Evolutionary conservation across 2,797 vertebrate species (phyloP).

Genomic region (Crocidura indochinensis): DNA sequence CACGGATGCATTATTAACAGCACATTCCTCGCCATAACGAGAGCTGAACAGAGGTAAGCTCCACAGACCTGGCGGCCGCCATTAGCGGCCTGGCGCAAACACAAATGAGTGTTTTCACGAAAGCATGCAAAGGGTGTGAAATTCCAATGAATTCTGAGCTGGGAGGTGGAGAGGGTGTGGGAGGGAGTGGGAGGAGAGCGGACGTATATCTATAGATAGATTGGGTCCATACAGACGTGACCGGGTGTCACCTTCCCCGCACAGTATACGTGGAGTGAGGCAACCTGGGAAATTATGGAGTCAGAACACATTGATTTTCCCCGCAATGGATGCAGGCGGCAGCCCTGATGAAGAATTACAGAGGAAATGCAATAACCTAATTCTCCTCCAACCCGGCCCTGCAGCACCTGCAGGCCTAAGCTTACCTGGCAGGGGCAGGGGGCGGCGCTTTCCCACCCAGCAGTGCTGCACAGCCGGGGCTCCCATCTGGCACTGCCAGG

Average conservation of each 20-base stretch:
- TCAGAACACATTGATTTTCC: conserved; percentile 96
- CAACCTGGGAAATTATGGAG: conserved; percentile 97
- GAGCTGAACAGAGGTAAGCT: conserved; percentile 95
- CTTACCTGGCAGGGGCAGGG: conserved; percentile 8
- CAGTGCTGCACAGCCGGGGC: not conserved
- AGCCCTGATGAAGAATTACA: conserved; percentile 92
- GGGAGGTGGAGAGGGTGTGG: conserved; percentile 73
- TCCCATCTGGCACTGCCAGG: not conserved
- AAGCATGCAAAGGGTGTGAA: conserved; percentile 93
- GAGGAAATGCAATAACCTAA: conserved; percentile 91
- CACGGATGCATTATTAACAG: conserved; percentile 98
- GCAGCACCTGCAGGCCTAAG: not conserved
- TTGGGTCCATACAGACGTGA: conserved; percentile 88
- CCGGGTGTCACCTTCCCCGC: conserved; percentile 95
- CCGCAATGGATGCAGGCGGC: conserved; percentile 89
- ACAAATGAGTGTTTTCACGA: conserved; percentile 96
- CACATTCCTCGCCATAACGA: conserved; percentile 95
- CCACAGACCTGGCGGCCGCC: conserved; percentile 96
- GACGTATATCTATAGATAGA: too few species aligned
- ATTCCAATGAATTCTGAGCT: conserved; percentile 92
- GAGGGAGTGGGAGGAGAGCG: conserved; percentile 41
- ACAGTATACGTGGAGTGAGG: conserved; percentile 89
- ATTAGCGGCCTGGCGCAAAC: conserved; percentile 97
- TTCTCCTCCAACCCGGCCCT: conserved; percentile 86
- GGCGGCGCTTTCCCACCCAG: not conserved